These are phyloP conservation scores for Moxostoma hubbsi DNA, from an alignment of 2,797 vertebrate species.

Conservation along the genomic window DNA sequence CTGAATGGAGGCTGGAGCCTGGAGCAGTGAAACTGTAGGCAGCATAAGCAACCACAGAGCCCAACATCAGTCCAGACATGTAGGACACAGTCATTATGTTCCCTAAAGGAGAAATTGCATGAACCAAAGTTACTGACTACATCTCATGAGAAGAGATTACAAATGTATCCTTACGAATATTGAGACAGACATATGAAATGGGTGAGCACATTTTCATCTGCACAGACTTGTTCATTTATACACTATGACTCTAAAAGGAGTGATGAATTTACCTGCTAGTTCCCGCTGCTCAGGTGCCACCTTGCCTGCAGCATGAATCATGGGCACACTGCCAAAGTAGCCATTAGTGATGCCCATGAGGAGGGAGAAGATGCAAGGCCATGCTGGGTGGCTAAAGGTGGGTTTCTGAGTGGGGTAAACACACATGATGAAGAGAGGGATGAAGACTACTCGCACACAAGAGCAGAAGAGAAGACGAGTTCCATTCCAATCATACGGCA, in stretches of 20 bases:
- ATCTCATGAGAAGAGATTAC: constrained; percentile 7
- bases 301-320: constrained; percentile 95
- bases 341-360: constrained; percentile 97
- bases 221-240: background rate
- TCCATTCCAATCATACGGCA: constrained; percentile 92
- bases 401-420: constrained; percentile 88
- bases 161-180: constrained; percentile 16
- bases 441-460: constrained; percentile 91
- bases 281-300: constrained; percentile 92
- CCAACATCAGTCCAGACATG: constrained; percentile 93
- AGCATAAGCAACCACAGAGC: constrained; percentile 91
- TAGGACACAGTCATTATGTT: constrained; percentile 99
- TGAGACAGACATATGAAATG: background rate
- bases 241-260: background rate
- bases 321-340: constrained; percentile 96
- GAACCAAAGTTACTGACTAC: constrained; percentile 18
- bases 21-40: constrained; percentile 90
- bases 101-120: constrained; percentile 72
- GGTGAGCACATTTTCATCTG: constrained; percentile 1
- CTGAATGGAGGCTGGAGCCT: constrained; percentile 69
- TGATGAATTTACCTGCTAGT: constrained; percentile 85
- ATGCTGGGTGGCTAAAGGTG: constrained; percentile 89
- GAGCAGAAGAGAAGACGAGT: constrained; percentile 90
- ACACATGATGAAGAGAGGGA: constrained; percentile 96
- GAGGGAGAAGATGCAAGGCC: constrained; percentile 96